Base-by-base conservation (phyloP, 1,140 invertebrate species). In the Kradibia gibbosae region DNA sequence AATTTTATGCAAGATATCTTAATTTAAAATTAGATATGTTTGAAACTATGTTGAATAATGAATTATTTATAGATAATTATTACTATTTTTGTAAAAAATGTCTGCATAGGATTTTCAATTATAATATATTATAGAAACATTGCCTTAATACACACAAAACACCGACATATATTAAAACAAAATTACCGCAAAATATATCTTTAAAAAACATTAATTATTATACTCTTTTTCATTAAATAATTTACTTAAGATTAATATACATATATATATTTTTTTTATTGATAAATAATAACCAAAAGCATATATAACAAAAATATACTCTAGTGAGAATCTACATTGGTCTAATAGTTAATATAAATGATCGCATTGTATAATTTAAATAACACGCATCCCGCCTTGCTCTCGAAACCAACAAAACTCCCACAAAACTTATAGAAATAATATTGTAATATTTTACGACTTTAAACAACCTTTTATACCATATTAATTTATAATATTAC, bases 281-380 rank as follows among this genome's bases (percentile, higher is more conserved):
- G n/a, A n/a, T n/a, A n/a, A n/a, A n/a, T n/a, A n/a, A n/a, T n/a
- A n/a, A n/a, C n/a, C n/a, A n/a, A n/a, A n/a, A n/a, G n/a, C n/a
- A 62, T 25, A 28, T 67, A 13, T 48, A 34, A 34, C 20, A 65
- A 10, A 62, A 36, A 65, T 36, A n/a, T 28, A 72, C 1, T 72
- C n/a, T 17, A 36, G 17, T 15, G 57, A 39, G 42, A 28, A 15
- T 22, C 60, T 57, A 3, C 3, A 42, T 10, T 10, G 17, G 17
- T 28, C 22, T 25, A 34, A 4, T 75, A 75, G 36, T 67, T 67
- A 81, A 75, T 81, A 31, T 0, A 75, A 75, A 74, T 74, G 50
- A 65, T 42, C 60, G 53, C 25, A 8, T 55, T 67, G n/a, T 25
- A 48, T 75, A 55, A 81, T 81, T 67, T 50, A 75, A 75, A 70